Percentiles rank a stretch among this genome's conserved stretches.
Evolutionary conservation across 2,797 vertebrate genomes (phyloP).

Genomic region (Lycodopsis pacificus): DNA sequence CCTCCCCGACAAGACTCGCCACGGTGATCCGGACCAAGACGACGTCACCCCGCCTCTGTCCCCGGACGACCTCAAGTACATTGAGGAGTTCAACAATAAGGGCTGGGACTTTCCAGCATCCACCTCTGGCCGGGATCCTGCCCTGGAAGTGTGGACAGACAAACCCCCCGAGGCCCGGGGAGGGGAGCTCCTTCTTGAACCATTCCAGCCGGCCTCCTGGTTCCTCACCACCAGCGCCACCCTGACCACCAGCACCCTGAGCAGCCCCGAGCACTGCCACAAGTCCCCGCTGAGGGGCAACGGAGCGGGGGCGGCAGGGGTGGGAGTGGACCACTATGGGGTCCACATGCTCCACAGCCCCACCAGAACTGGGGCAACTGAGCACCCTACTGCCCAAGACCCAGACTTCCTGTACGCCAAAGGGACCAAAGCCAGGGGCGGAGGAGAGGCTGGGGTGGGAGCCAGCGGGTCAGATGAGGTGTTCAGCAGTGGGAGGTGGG

Average conservation of each 20-base stretch:
- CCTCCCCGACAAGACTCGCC: slow-evolving; percentile 92
- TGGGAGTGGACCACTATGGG: slow-evolving; percentile 85
- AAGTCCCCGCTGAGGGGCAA: slow-evolving; percentile 85
- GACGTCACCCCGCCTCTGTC: slow-evolving; percentile 95
- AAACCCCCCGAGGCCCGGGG: slow-evolving; percentile 79
- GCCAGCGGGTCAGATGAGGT: slow-evolving; percentile 81
- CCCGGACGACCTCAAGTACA: slow-evolving; percentile 98
- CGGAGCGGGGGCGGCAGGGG: slow-evolving; percentile 53
- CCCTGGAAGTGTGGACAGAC: slow-evolving; percentile 71
- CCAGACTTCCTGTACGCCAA: slow-evolving; percentile 76
- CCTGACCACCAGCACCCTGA: slow-evolving; percentile 95
- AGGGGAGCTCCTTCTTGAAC: slow-evolving; percentile 74
- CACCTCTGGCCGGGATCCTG: slow-evolving; percentile 49
- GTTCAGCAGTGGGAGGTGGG: slow-evolving; percentile 88
- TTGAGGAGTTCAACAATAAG: slow-evolving; percentile 95
- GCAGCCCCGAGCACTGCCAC: slow-evolving; percentile 93
- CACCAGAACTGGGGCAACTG: slow-evolving; percentile 66
- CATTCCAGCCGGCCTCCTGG: slow-evolving; percentile 92
- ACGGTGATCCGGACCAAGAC: slow-evolving; percentile 83
- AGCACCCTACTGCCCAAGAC: slow-evolving; percentile 74
- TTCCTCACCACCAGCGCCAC: slow-evolving; percentile 96
- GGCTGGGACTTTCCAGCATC: slow-evolving; percentile 89
- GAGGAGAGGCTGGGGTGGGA: slow-evolving; percentile 74
- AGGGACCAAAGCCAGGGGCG: slow-evolving; percentile 79
- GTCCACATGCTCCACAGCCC: slow-evolving; percentile 92